These are phyloP conservation scores for Salminus brasiliensis DNA, from an alignment of 2,113 vertebrate species.

Conservation along the genomic window DNA sequence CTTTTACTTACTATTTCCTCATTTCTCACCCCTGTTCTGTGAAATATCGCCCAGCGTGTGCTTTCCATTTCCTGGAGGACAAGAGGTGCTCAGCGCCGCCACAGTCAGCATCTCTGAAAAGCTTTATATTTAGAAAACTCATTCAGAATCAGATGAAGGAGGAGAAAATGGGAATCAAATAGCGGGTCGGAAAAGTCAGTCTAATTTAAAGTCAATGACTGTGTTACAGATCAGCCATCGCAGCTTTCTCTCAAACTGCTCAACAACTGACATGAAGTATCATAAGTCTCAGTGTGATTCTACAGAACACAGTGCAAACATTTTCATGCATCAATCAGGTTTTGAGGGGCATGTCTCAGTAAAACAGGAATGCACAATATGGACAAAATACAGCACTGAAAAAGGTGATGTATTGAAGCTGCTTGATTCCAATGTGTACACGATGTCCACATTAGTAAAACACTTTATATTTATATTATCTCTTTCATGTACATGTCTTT, in stretches of 20 bases:
- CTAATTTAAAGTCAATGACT: not conserved
- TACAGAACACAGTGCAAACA: too few species aligned
- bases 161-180: not conserved
- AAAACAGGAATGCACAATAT: too few species aligned
- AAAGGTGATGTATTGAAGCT: too few species aligned
- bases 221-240: not conserved
- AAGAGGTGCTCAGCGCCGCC: not conserved
- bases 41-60: not conserved
- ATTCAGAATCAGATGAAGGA: conserved; percentile 16
- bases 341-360: too few species aligned
- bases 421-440: too few species aligned
- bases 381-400: too few species aligned
- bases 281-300: not conserved
- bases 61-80: conserved; percentile 34
- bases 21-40: not conserved
- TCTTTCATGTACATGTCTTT: too few species aligned
- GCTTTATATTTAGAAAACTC: conserved; percentile 27
- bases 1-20: not conserved
- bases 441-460: too few species aligned
- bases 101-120: conserved; percentile 4
- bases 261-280: not conserved
- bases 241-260: not conserved
- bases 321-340: too few species aligned
- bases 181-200: not conserved
- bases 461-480: too few species aligned